These are phyloP conservation scores for Nothobranchius furzeri DNA, from an alignment of 2,113 vertebrate genomes.

Conservation along the genomic window DNA sequence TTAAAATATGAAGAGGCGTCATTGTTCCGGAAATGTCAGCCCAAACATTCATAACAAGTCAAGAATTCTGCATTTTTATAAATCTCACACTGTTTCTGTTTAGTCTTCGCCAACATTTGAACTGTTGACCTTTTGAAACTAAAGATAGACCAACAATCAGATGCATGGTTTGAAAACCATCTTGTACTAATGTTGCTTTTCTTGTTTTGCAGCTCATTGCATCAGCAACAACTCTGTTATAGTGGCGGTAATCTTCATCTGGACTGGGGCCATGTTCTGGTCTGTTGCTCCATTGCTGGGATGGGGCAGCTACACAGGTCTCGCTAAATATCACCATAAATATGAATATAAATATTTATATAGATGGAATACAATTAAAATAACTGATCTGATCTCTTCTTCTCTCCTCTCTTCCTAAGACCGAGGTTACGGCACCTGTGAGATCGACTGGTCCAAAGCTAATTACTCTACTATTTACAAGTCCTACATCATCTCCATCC, in stretches of 20 bases:
- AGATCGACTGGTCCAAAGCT: slow-evolving; percentile 90
- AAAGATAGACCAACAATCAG: slow-evolving; percentile 2
- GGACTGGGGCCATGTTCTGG: slow-evolving; percentile 87
- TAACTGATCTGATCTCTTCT: not conserved
- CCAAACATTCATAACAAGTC: slow-evolving; percentile 61
- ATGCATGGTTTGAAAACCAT: not conserved
- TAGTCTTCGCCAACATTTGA: slow-evolving; percentile 23
- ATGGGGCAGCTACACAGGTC: slow-evolving; percentile 92
- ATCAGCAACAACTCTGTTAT: slow-evolving; percentile 82
- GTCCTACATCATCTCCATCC: slow-evolving; percentile 85
- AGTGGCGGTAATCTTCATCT: slow-evolving; percentile 82
- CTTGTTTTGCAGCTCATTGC: slow-evolving; percentile 76
- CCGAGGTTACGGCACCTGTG: slow-evolving; percentile 85
- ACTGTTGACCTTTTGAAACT: slow-evolving; percentile 40
- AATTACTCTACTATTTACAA: slow-evolving; percentile 89
- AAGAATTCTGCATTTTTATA: slow-evolving; percentile 51
- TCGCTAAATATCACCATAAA: slow-evolving; percentile 1
- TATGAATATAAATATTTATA: not conserved
- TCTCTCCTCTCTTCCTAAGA: slow-evolving; percentile 67
- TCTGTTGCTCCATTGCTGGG: slow-evolving; percentile 85
- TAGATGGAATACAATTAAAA: not conserved
- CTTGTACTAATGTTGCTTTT: slow-evolving; percentile 10
- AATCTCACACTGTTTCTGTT: slow-evolving; percentile 50
- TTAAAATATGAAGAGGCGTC: slow-evolving; percentile 47
- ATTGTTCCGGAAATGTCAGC: slow-evolving; percentile 74